Evolutionary conservation across 2,888 invertebrate genomes (phyloP).

Genomic region (Synergus umbraculus): DNA sequence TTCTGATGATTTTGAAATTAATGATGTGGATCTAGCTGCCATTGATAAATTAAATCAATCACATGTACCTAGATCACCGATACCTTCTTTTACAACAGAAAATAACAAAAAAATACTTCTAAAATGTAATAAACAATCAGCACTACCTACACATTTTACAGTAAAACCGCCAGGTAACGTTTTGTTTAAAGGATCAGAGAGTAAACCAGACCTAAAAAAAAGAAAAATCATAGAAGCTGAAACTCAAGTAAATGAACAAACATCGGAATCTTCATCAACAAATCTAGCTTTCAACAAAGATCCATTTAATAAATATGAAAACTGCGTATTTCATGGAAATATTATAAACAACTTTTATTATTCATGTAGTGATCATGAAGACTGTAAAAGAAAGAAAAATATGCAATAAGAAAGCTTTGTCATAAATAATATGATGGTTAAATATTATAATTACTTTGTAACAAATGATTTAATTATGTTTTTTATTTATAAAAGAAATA

Average conservation of each 20-base stretch:
- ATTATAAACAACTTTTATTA: slow-evolving; percentile 38
- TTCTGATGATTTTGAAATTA: slow-evolving; percentile 45
- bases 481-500: no score
- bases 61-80: slow-evolving; percentile 36
- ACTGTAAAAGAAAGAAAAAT: no score
- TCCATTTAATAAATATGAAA: no score
- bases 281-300: neutral
- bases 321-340: slow-evolving; percentile 43
- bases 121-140: slow-evolving; percentile 37
- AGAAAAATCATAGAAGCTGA: neutral
- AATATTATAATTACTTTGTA: no score
- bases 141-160: slow-evolving; percentile 40
- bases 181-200: neutral
- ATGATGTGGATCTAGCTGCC: slow-evolving; percentile 44
- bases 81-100: slow-evolving; percentile 27
- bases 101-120: slow-evolving; percentile 11
- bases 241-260: no score
- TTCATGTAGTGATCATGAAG: neutral
- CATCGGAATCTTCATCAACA: neutral
- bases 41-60: slow-evolving; percentile 46
- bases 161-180: slow-evolving; percentile 40
- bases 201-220: slow-evolving; percentile 19
- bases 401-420: no score
- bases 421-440: no score
- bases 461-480: no score